These are phyloP conservation scores for Ophonus ardosiacus DNA, from an alignment of 2,888 invertebrate species.

Conservation along the genomic window DNA sequence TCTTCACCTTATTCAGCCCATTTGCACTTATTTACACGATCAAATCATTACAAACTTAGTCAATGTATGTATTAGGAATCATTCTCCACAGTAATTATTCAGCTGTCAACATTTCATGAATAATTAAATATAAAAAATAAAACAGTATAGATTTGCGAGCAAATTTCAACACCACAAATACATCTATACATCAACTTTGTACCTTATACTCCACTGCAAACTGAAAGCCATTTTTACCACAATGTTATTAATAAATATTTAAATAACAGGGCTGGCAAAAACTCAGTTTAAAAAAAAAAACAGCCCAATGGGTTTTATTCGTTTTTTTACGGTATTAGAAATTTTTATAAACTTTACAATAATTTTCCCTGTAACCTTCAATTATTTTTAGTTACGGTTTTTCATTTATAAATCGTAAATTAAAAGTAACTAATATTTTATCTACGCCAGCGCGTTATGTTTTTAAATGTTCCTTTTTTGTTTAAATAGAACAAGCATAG, in stretches of 20 bases:
- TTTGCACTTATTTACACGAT: constrained; percentile 35
- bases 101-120: constrained; percentile 61
- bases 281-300: background rate
- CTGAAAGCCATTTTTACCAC: background rate
- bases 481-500: no score
- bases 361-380: no score
- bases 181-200: constrained; percentile 3
- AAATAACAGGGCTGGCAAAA: background rate
- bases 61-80: background rate
- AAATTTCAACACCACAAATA: constrained; percentile 29
- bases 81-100: constrained; percentile 62
- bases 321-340: no score
- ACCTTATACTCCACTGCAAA: constrained; percentile 2
- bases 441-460: no score
- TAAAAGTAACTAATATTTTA: no score
- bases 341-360: no score
- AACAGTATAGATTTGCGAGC: constrained; percentile 33
- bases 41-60: constrained; percentile 15
- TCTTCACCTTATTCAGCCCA: constrained; percentile 63
- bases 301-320: no score
- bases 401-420: no score
- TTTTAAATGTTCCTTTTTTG: no score
- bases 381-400: no score
- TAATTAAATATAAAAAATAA: constrained; percentile 54
- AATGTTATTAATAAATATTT: constrained; percentile 17